phyloP scores from a whole-genome alignment of 2,797 vertebrate species.

The Lepilemur septentrionalis region DNA sequence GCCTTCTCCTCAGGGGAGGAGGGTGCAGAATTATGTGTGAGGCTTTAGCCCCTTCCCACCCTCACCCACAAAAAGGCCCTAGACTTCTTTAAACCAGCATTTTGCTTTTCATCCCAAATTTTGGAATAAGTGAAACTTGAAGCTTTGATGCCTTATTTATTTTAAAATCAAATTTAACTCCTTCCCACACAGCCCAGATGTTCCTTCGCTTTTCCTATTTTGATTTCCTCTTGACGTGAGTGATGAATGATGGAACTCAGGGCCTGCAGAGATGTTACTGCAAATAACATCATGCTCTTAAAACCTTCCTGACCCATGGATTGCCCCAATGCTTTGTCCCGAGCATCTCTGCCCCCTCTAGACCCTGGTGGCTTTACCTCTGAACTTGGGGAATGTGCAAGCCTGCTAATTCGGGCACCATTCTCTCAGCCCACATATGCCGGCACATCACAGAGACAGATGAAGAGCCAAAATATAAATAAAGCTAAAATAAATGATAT shows the following conservation, averaged over 20 bases:
- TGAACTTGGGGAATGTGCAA: neutral
- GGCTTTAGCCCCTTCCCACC: neutral
- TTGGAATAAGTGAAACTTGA: slow-evolving; percentile 49
- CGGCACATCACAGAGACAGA: neutral
- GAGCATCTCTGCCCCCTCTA: neutral
- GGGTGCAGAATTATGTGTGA: accelerated
- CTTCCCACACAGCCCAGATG: slow-evolving; percentile 76
- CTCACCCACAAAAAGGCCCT: neutral
- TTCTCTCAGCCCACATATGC: slow-evolving; percentile 39
- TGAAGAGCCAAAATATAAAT: slow-evolving; percentile 45
- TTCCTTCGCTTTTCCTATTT: slow-evolving; percentile 40
- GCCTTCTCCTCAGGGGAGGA: neutral
- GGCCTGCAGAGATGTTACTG: neutral
- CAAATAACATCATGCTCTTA: neutral
- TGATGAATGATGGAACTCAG: neutral
- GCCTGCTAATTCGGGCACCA: slow-evolving; percentile 20
- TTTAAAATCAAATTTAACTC: slow-evolving; percentile 68
- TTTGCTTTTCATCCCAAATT: slow-evolving; percentile 17
- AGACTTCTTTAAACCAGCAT: neutral
- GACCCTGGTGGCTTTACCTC: neutral
- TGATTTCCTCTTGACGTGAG: slow-evolving; percentile 19
- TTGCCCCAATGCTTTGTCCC: neutral
- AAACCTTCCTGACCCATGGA: neutral
- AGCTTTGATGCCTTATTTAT: slow-evolving; percentile 61
- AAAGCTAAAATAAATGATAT: slow-evolving; percentile 56